Evolutionary conservation across 1,140 invertebrate species (phyloP).

Genomic region (Microplitis mediator): DNA sequence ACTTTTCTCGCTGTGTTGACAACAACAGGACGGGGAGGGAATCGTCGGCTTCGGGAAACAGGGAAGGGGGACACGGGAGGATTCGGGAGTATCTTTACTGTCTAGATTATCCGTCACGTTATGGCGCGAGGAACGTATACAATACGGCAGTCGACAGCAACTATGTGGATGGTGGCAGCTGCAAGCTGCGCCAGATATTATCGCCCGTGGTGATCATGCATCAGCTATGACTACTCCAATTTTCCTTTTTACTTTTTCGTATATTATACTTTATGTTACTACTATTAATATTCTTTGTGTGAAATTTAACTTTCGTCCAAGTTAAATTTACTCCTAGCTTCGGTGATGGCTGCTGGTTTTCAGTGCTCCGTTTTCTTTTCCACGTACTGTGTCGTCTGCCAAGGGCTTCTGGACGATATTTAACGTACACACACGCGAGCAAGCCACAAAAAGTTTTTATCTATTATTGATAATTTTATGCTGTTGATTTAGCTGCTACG

Average conservation of each 20-base stretch:
- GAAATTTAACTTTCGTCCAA: no score
- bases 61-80: conserved; percentile 14
- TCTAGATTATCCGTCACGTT: conserved; percentile 27
- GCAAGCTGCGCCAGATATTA: conserved; percentile 27
- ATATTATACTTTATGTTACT: no score
- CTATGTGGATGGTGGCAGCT: conserved; percentile 19
- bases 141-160: not conserved
- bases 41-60: not conserved
- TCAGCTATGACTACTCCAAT: no score
- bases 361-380: not conserved
- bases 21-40: not conserved
- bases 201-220: conserved; percentile 6
- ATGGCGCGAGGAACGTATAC: conserved; percentile 24
- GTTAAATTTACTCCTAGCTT: not conserved
- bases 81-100: conserved; percentile 27
- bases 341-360: not conserved
- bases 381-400: not conserved
- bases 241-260: no score
- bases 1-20: no score
- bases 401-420: conserved; percentile 6
- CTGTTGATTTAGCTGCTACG: not conserved
- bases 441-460: not conserved
- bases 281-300: no score
- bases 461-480: not conserved
- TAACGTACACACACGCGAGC: conserved; percentile 8